Percentiles rank a stretch among this genome's conserved stretches.
phyloP scores from a whole-genome alignment of 2,888 invertebrate species.

The Hypsopygia costalis region DNA sequence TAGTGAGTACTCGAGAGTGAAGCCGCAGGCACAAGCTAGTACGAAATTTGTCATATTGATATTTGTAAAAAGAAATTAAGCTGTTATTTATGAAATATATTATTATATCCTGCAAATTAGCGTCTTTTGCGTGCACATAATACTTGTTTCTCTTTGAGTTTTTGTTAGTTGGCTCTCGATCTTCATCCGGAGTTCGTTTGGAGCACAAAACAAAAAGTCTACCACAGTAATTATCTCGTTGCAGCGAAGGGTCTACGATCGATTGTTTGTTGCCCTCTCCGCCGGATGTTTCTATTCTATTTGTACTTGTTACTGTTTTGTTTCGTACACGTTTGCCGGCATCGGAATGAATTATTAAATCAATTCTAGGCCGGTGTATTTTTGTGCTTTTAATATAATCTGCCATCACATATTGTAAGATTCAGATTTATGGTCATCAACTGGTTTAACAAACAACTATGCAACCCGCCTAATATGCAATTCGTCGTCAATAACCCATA shows the following conservation, averaged over 20 bases:
- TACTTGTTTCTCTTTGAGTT: slow-evolving; percentile 22
- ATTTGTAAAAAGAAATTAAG: no score
- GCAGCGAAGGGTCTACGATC: slow-evolving; percentile 49
- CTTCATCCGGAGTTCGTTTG: slow-evolving; percentile 34
- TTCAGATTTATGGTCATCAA: no score
- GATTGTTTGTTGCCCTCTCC: slow-evolving; percentile 66
- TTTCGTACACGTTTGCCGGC: slow-evolving; percentile 13
- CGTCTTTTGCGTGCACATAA: background rate
- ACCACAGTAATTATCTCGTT: slow-evolving; percentile 53
- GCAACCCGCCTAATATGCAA: no score
- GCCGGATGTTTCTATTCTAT: slow-evolving; percentile 60
- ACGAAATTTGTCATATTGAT: no score
- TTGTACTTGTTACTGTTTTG: slow-evolving; percentile 34
- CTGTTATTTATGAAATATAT: no score
- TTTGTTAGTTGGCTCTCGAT: slow-evolving; percentile 36
- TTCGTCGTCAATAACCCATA: no score
- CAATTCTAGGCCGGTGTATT: background rate
- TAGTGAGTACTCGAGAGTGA: no score
- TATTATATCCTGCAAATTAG: no score
- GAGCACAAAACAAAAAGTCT: slow-evolving; percentile 36
- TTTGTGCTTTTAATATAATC: no score
- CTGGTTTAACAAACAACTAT: no score
- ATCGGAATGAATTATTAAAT: background rate
- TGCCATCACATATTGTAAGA: no score
- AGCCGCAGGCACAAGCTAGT: no score